Conservation (phyloP, 1,140 invertebrate genomes). For the Drosophila serrata region DNA sequence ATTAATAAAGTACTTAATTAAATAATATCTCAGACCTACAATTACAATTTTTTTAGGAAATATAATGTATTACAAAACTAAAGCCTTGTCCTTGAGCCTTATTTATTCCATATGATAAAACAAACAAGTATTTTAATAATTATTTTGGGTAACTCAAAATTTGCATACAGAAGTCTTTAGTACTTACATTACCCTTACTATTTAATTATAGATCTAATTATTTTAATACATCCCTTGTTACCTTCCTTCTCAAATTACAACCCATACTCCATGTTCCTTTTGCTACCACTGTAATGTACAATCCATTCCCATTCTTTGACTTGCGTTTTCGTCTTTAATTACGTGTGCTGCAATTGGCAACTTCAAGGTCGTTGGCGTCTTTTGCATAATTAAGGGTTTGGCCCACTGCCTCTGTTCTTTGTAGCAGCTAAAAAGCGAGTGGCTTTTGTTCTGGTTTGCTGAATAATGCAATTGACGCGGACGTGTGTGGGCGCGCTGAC, state of each 20-base stretch:
- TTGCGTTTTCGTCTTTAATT: slow-evolving; percentile 47
- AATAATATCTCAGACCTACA: too few species aligned
- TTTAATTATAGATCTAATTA: too few species aligned
- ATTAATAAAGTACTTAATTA: neutral
- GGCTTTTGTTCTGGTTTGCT: slow-evolving; percentile 43
- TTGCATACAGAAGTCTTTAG: neutral
- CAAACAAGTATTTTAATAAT: neutral
- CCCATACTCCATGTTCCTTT: neutral
- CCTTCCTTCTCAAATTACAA: neutral
- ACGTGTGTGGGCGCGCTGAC: slow-evolving; percentile 26
- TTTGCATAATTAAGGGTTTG: slow-evolving; percentile 67
- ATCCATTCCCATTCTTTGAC: neutral
- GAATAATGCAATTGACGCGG: slow-evolving; percentile 54
- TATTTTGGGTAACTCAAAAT: neutral
- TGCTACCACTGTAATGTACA: neutral
- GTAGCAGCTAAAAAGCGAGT: slow-evolving; percentile 18
- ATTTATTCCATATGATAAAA: neutral
- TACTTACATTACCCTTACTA: too few species aligned
- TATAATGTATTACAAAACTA: too few species aligned
- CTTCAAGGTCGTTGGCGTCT: slow-evolving; percentile 62
- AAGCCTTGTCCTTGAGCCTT: neutral
- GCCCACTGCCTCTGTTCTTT: neutral
- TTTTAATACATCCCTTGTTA: neutral
- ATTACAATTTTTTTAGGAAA: too few species aligned
- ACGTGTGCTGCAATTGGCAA: slow-evolving; percentile 56